These are phyloP conservation scores for Andrena minutula DNA, from an alignment of 2,888 invertebrate genomes.

Conservation along the genomic window DNA sequence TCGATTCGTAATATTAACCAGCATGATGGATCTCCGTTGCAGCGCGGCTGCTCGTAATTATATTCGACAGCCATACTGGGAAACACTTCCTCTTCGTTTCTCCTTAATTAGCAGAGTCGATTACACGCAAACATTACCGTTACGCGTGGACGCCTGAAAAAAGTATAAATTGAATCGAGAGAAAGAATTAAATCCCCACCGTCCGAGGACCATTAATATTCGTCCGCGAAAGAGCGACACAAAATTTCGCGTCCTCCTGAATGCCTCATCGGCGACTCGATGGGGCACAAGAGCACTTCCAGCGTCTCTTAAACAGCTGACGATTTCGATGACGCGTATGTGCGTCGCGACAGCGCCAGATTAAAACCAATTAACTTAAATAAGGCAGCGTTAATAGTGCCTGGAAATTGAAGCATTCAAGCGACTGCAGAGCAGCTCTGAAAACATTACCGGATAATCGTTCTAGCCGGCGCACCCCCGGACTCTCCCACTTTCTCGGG, in stretches of 20 bases:
- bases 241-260: not conserved
- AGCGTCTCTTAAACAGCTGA: slow-evolving; percentile 32
- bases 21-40: slow-evolving; percentile 63
- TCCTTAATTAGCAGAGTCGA: slow-evolving; percentile 1
- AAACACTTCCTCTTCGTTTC: not conserved
- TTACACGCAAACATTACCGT: not conserved
- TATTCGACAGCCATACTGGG: slow-evolving; percentile 40
- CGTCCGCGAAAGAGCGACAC: slow-evolving; percentile 1
- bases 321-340: slow-evolving; percentile 16
- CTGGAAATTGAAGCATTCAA: slow-evolving; percentile 42
- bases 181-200: not conserved
- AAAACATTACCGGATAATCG: slow-evolving; percentile 46
- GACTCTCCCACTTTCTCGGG: not conserved
- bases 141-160: no score
- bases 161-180: not conserved
- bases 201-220: slow-evolving; percentile 14
- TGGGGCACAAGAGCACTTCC: not conserved
- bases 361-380: slow-evolving; percentile 57
- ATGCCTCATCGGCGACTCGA: slow-evolving; percentile 15
- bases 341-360: slow-evolving; percentile 36
- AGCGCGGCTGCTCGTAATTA: slow-evolving; percentile 58
- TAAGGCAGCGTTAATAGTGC: slow-evolving; percentile 54
- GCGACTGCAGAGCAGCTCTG: slow-evolving; percentile 20
- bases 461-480: not conserved
- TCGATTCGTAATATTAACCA: slow-evolving; percentile 67